A percentile compares a stretch with the other conserved stretches of the same genome.
Evolutionary conservation across 2,113 vertebrate genomes (phyloP).

Genomic region (Axis porcinus): DNA sequence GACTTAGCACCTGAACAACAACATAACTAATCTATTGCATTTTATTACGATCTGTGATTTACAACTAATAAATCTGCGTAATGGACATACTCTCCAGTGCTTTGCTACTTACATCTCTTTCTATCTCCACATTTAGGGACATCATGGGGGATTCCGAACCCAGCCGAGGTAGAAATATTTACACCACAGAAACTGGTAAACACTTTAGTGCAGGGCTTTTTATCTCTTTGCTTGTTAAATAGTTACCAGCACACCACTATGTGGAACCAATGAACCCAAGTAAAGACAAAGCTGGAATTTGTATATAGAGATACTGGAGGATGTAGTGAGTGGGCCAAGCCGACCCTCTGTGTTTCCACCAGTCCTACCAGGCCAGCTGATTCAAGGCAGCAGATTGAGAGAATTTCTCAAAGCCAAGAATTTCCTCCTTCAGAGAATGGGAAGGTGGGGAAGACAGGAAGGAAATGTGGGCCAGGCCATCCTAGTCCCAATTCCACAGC

Average conservation of each 20-base stretch:
- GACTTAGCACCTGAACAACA: neutral
- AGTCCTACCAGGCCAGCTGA: neutral
- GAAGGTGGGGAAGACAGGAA: neutral
- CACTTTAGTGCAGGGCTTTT: neutral
- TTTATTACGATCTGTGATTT: neutral
- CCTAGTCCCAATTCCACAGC: neutral
- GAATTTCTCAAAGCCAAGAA: neutral
- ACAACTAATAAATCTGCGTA: neutral
- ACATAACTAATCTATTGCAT: neutral
- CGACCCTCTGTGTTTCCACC: fast-evolving
- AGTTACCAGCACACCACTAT: neutral
- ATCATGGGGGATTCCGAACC: neutral
- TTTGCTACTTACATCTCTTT: neutral
- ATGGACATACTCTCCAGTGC: neutral
- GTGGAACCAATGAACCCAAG: neutral
- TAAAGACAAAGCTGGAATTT: neutral
- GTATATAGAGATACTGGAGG: neutral
- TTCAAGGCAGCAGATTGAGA: neutral
- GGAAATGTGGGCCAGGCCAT: neutral
- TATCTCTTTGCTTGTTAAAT: neutral
- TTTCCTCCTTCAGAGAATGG: no score
- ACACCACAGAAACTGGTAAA: neutral
- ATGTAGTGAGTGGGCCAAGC: fast-evolving
- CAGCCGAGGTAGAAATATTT: neutral
- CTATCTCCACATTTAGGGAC: neutral